Evolutionary conservation across 2,113 vertebrate species (phyloP), one percentile per base, ranked within the genome.

Genomic region (Chaenogobius annularis): DNA sequence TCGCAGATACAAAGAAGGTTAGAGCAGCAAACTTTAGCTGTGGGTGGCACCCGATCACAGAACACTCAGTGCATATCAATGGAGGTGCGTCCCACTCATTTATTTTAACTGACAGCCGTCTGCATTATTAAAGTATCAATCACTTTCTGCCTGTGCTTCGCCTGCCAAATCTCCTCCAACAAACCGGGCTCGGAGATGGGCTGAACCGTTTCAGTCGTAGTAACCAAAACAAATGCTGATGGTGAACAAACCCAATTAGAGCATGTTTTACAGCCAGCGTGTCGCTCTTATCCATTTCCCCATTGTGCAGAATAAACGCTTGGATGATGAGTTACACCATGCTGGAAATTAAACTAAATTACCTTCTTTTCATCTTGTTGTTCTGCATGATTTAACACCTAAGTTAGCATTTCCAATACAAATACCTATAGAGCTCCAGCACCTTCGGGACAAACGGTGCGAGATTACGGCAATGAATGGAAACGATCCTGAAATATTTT

Each of bases 101-200:
- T 63, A 40, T 63, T 63, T 63, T 4, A 63, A 63, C 17, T 63
- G 61, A 63, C 61, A 63, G 61, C 23, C 58, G 26, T 61, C 58
- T 61, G 58, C 35, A n/a, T 63, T 63, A 63, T 63, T 63, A 63
- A 63, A 40, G 35, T 63, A 63, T 63, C 61, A 63, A 63, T 63
- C 61, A 63, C 61, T 63, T 31, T 19, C 14, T 37, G 31, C 31
- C 61, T 63, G 15, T 35, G 19, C 31, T 43, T 31, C 35, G 10
- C 17, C 8, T 1, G 10, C 31, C 31, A 1, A 20, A 43, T 12
- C 58, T 61, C 58, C 26, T 17, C 23, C 58, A 61, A 8, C 23
- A 15, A 35, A 61, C 14, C 37, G 17, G 58, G 58, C 22, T 23
- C 12, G 19, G 8, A 20, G 19, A 20, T 23, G 4, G 23, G 5